These are phyloP conservation scores for Neodon shergylaensis DNA, from an alignment of 2,113 vertebrate genomes.

Conservation along the genomic window DNA sequence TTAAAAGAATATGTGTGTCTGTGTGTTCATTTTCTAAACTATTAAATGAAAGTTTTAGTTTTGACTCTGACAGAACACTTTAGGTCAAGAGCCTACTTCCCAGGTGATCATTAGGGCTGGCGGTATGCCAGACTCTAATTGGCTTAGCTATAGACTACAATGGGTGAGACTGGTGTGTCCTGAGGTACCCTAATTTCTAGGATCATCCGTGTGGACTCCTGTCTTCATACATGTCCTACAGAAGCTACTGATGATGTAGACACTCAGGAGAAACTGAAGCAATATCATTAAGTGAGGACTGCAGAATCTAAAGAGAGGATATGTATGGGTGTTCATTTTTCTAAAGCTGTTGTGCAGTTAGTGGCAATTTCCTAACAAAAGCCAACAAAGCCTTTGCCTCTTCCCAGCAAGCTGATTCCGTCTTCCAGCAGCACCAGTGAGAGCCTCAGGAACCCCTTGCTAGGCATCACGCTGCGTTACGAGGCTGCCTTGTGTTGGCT, in stretches of 20 bases:
- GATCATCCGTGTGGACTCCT: neutral
- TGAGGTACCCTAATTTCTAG: neutral
- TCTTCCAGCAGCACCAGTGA: neutral
- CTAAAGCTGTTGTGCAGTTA: neutral
- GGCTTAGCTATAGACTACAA: neutral
- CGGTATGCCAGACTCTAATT: neutral
- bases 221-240: neutral
- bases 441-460: neutral
- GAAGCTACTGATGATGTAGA: neutral
- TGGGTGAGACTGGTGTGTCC: neutral
- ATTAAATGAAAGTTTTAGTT: neutral
- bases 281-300: neutral
- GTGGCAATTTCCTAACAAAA: neutral
- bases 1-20: too few species aligned
- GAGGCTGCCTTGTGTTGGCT: neutral
- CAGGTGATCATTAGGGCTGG: neutral
- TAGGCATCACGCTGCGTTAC: rapidly evolving
- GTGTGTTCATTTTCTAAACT: too few species aligned
- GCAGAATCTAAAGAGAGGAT: neutral
- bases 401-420: neutral
- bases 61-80: neutral
- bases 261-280: neutral
- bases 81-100: neutral
- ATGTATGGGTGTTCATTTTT: neutral
- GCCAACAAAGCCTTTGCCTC: neutral